Evolutionary conservation across 2,797 vertebrate genomes (phyloP), one percentile per base, ranked within the genome.

Genomic region (Pelodytes ibericus): DNA sequence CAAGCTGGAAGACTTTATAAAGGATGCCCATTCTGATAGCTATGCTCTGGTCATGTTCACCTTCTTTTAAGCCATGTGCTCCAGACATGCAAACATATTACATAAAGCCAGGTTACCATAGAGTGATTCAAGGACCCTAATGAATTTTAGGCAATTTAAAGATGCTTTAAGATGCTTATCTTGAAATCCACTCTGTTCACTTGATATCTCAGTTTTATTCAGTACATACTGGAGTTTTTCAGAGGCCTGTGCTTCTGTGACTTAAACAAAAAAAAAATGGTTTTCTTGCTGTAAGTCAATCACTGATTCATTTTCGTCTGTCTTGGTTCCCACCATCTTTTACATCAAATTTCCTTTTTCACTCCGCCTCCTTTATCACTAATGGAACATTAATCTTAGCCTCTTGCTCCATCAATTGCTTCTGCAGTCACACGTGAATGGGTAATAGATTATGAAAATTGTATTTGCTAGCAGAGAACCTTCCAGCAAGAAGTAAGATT

Each of bases 1-100:
- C 79, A 88, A 84, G 87, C 87, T 83, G 89, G 88, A 87, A 89
- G 90, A 88, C 88, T 88, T 89, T 77, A 74, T 81, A 84, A 60
- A 86, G 87, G 88, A 86, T 81, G 74, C 87, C 86, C 86, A 82
- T 84, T 83, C 81, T 82, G 84, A 85, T 88, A 78, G 86, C 85
- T 85, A 88, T 83, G 82, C 84, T 77, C 76, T 82, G 82, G 80
- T 82, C 84, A 72, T 83, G 75, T 87, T 87, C 82, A 86, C 85
- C 82, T 83, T 84, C 84, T 81, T 88, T 80, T 82, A 87, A 89
- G 88, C 90, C 90, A 88, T 86, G 88, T 83, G 87, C 87, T 75
- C 75, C 72, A 18, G 85, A 80, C 82, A 71, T 88, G 78, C 85
- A 77, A 88, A 88, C 88, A 81, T 79, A 66, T 80, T 78, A 78